These are phyloP conservation scores for Rhopilema esculentum DNA, from an alignment of 30 jellyfish, hydroid and myxozoan species.

Conservation along the genomic window DNA sequence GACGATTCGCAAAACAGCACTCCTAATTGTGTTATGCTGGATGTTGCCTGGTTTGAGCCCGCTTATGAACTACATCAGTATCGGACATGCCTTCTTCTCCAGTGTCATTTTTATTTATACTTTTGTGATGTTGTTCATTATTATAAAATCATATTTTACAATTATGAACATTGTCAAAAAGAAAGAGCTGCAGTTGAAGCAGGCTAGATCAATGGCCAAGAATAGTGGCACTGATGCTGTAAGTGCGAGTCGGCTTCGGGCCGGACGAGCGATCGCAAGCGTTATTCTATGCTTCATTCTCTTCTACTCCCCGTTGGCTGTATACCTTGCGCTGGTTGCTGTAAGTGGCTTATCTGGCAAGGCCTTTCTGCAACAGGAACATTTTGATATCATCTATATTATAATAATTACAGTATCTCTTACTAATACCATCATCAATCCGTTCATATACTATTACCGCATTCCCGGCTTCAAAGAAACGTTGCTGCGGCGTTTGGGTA, in stretches of 20 bases:
- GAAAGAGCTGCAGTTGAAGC: constrained; percentile 41
- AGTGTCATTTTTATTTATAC: constrained; percentile 56
- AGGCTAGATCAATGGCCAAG: not conserved
- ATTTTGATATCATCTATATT: constrained; percentile 32
- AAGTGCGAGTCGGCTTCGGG: constrained; percentile 35
- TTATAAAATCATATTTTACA: constrained; percentile 49
- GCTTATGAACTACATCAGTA: not conserved
- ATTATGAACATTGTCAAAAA: constrained; percentile 44
- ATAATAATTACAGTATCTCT: constrained; percentile 24
- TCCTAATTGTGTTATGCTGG: constrained; percentile 57
- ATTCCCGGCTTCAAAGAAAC: constrained; percentile 60
- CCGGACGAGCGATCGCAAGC: constrained; percentile 39
- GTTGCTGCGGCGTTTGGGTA: constrained; percentile 23
- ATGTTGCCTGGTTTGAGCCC: constrained; percentile 64
- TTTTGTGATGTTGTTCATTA: constrained; percentile 35
- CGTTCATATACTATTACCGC: constrained; percentile 77
- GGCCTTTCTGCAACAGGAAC: not conserved
- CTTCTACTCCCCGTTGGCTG: constrained; percentile 56
- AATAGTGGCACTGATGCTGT: not conserved
- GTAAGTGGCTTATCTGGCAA: constrained; percentile 18
- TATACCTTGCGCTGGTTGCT: constrained; percentile 48
- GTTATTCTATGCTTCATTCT: constrained; percentile 31
- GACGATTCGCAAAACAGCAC: constrained; percentile 47
- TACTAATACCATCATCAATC: constrained; percentile 81
- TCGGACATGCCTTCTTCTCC: constrained; percentile 42